phyloP scores from a whole-genome alignment of 2,888 invertebrate species.

The Lypha dubia region DNA sequence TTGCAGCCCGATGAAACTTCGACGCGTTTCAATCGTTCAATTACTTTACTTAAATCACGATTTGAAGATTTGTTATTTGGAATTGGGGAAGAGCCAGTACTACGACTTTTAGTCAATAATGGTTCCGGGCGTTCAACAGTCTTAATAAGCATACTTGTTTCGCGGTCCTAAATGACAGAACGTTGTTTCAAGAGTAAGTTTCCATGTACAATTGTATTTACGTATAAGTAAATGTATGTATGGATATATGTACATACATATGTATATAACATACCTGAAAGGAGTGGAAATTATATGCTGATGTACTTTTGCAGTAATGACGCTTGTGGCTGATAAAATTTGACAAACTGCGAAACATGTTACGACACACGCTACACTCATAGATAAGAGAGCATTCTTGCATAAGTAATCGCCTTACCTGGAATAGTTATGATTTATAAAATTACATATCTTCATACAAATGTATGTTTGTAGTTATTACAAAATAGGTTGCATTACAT shows the following conservation, averaged over 20 bases:
- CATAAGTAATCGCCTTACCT: slow-evolving; percentile 89
- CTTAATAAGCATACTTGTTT: slow-evolving; percentile 82
- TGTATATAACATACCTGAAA: slow-evolving; percentile 71
- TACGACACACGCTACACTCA: slow-evolving; percentile 94
- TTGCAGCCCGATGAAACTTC: slow-evolving; percentile 71
- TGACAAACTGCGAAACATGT: slow-evolving; percentile 92
- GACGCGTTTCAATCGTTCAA: slow-evolving; percentile 84
- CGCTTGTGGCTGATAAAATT: slow-evolving; percentile 96
- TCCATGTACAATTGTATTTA: neutral
- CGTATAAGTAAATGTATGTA: neutral
- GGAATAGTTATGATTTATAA: slow-evolving; percentile 77
- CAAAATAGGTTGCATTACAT: neutral
- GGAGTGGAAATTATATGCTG: slow-evolving; percentile 44
- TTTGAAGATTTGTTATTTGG: slow-evolving; percentile 74
- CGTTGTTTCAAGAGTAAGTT: neutral
- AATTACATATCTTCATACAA: no score
- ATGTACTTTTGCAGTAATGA: slow-evolving; percentile 87
- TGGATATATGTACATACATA: neutral
- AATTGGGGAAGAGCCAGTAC: slow-evolving; percentile 78
- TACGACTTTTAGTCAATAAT: slow-evolving; percentile 74
- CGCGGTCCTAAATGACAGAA: slow-evolving; percentile 73
- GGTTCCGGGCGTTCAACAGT: slow-evolving; percentile 79
- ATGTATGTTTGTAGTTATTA: no score
- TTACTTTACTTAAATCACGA: slow-evolving; percentile 85
- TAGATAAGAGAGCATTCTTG: slow-evolving; percentile 95